phyloP scores from a whole-genome alignment of 2,113 vertebrate species.

The Ia io region DNA sequence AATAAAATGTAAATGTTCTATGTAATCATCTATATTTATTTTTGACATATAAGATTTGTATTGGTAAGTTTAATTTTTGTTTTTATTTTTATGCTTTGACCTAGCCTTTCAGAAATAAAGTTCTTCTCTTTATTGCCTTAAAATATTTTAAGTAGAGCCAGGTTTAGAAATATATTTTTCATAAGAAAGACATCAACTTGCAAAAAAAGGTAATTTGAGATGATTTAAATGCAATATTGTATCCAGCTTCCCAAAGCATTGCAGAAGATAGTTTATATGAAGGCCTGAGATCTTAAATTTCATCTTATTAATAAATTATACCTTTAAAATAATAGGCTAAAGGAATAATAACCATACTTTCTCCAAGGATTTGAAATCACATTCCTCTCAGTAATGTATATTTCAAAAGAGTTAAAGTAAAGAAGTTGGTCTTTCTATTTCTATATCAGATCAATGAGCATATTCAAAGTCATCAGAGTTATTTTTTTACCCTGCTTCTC shows the following conservation, averaged over 20 bases:
- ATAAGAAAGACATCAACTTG: not conserved
- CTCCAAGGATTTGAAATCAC: not conserved
- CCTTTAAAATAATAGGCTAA: slow-evolving; percentile 30
- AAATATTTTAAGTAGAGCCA: slow-evolving; percentile 11
- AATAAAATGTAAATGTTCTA: slow-evolving; percentile 24
- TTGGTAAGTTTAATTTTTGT: not conserved
- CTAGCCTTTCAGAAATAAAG: slow-evolving; percentile 39
- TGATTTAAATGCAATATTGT: not conserved
- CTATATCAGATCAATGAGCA: not conserved
- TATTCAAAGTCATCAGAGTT: slow-evolving; percentile 1
- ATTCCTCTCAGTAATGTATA: not conserved
- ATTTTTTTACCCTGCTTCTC: slow-evolving; percentile 14
- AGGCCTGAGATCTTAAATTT: slow-evolving; percentile 26
- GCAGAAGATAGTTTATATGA: not conserved
- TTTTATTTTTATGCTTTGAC: slow-evolving; percentile 27
- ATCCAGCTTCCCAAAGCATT: not conserved
- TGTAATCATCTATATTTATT: slow-evolving; percentile 30
- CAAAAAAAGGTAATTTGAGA: not conserved
- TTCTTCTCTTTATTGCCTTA: not conserved
- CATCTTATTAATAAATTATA: slow-evolving; percentile 31
- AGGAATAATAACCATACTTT: not conserved
- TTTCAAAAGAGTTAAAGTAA: not conserved
- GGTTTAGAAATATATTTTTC: slow-evolving; percentile 45
- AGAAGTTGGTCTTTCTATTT: not conserved
- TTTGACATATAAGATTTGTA: not conserved